phyloP scores from a whole-genome alignment of 1,140 invertebrate genomes.

The Ceratosolen fusciceps region DNA sequence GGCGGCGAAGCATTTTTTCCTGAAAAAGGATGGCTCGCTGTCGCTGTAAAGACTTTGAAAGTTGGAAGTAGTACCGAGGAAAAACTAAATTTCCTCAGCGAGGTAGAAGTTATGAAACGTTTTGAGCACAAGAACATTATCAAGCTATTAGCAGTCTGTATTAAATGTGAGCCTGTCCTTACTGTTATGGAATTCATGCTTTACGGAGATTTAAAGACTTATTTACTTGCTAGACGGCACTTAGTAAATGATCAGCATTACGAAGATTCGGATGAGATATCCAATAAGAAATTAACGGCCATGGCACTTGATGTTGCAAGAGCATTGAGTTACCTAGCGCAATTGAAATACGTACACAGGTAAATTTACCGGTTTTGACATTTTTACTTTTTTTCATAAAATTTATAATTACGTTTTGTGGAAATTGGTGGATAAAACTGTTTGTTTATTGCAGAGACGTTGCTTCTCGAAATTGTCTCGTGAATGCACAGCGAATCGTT shows the following conservation, averaged over 20 bases:
- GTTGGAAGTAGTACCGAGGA: conserved; percentile 85
- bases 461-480: conserved; percentile 89
- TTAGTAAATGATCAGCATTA: conserved; percentile 80
- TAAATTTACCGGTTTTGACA: conserved; percentile 47
- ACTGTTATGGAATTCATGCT: conserved; percentile 96
- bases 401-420: too few relatives aligned
- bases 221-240: conserved; percentile 85
- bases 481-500: conserved; percentile 84
- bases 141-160: conserved; percentile 87
- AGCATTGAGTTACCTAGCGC: conserved; percentile 85
- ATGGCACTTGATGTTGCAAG: conserved; percentile 91
- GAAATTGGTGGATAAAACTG: conserved; percentile 5
- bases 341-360: conserved; percentile 86
- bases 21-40: conserved; percentile 83
- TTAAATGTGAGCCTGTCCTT: conserved; percentile 86
- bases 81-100: conserved; percentile 93
- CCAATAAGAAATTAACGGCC: conserved; percentile 82
- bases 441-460: conserved; percentile 77
- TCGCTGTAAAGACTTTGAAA: conserved; percentile 93
- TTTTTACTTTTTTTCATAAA: conserved; percentile 1
- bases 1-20: conserved; percentile 85
- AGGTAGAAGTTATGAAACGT: conserved; percentile 92
- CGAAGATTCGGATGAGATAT: conserved; percentile 82
- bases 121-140: conserved; percentile 94
- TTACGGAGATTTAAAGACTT: conserved; percentile 92